Percentiles rank a stretch among this genome's conserved stretches.
phyloP scores from a whole-genome alignment of 2,888 invertebrate species.

The Caenorhabditis sp. region DNA sequence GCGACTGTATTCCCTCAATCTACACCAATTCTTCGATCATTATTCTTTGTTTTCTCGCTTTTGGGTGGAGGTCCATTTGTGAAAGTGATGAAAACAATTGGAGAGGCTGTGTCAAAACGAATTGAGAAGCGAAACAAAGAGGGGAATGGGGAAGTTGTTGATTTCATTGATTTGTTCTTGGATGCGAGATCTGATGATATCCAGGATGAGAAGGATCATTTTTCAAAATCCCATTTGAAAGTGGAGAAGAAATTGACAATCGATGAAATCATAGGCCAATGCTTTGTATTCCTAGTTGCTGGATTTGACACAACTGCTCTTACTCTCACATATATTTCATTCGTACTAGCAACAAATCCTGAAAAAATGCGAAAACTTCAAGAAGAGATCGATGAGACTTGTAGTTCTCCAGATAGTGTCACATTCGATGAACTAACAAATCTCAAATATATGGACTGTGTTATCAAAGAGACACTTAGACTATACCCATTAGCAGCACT shows the following conservation, averaged over 20 bases:
- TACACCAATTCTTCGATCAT: conserved; percentile 4
- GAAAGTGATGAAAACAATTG: conserved; percentile 16
- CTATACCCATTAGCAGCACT: conserved; percentile 59
- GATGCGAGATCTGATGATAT: conserved; percentile 45
- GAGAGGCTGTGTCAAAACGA: conserved; percentile 30
- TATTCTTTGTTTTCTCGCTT: neutral
- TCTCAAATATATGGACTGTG: conserved; percentile 58
- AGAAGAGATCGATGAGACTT: conserved; percentile 52
- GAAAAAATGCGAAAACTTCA: conserved; percentile 39
- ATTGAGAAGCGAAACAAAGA: conserved; percentile 21
- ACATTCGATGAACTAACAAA: conserved; percentile 56
- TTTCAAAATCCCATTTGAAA: neutral
- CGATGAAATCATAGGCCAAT: conserved; percentile 60
- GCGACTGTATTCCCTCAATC: conserved; percentile 12
- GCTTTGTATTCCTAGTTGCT: conserved; percentile 64
- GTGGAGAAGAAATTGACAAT: conserved; percentile 23
- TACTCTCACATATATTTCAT: conserved; percentile 73
- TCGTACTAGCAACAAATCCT: conserved; percentile 72
- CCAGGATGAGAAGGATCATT: conserved; percentile 8
- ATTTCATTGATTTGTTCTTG: conserved; percentile 61
- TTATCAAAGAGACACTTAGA: conserved; percentile 62
- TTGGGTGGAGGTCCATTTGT: conserved; percentile 8
- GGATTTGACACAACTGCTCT: conserved; percentile 74
- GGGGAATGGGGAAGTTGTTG: conserved; percentile 23
- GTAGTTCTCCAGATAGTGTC: conserved; percentile 14